phyloP scores from a whole-genome alignment of 2,113 vertebrate species.

The Melanerpes aurifrons region DNA sequence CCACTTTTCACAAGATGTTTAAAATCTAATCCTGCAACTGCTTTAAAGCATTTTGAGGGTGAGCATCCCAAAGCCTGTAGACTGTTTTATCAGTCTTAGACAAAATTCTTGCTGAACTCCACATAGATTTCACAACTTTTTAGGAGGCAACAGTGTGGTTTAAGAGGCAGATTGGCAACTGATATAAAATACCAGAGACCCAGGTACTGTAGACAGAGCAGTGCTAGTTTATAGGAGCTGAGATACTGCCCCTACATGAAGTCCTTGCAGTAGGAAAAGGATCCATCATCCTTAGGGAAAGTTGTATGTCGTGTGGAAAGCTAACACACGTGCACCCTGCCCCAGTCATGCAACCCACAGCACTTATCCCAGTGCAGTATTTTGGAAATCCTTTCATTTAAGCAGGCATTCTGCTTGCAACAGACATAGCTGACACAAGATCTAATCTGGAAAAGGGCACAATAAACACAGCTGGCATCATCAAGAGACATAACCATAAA shows the following conservation, averaged over 20 bases:
- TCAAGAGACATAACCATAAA: neutral
- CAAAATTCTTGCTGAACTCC: neutral
- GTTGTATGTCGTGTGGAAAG: neutral
- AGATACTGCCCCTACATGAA: neutral
- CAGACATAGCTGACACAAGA: neutral
- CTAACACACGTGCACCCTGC: neutral
- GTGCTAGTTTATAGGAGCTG: neutral
- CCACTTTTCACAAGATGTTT: neutral
- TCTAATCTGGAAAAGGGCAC: neutral
- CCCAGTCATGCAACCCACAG: rapidly evolving
- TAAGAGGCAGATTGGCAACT: neutral
- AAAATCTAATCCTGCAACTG: neutral
- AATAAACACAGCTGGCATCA: neutral
- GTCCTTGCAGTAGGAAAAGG: neutral
- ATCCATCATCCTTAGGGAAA: neutral
- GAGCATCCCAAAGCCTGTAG: neutral
- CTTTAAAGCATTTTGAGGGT: neutral
- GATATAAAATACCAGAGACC: neutral
- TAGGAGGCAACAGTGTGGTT: neutral
- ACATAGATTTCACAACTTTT: neutral
- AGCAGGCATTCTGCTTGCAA: neutral
- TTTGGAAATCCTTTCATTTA: neutral
- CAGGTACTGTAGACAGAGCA: neutral
- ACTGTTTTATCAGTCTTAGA: neutral
- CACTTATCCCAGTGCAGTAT: neutral